Conservation (phyloP, 2,113 vertebrate species). For the Choloepus hoffmanni region DNA sequence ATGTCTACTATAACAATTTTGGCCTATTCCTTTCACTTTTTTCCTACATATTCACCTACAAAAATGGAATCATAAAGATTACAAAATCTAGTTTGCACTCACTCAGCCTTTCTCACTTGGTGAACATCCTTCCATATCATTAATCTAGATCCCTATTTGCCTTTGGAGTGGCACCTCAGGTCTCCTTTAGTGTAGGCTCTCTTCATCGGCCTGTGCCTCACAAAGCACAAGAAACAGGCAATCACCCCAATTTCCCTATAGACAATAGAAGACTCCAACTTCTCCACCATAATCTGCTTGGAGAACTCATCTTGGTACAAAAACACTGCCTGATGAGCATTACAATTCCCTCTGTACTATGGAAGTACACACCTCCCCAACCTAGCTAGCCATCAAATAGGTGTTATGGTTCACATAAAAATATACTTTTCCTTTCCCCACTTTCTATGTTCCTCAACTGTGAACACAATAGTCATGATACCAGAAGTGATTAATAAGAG, state of each 20-base stretch:
- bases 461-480: neutral
- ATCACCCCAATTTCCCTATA: neutral
- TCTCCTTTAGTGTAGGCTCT: neutral
- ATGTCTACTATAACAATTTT: neutral
- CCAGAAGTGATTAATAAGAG: neutral
- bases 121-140: neutral
- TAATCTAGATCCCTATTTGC: neutral
- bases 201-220: neutral
- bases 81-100: neutral
- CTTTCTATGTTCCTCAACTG: neutral
- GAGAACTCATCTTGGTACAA: conserved; percentile 10
- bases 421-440: neutral
- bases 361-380: neutral
- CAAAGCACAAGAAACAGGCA: neutral
- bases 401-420: neutral
- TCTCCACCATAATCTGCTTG: neutral
- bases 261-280: neutral
- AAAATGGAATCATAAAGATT: conserved; percentile 53
- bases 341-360: neutral
- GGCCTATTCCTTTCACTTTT: neutral
- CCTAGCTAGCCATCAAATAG: neutral
- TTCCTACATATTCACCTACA: conserved; percentile 1
- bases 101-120: neutral
- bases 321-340: neutral
- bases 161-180: neutral